These are phyloP conservation scores for Cynocephalus volans DNA, from an alignment of 2,113 vertebrate species.

Conservation along the genomic window DNA sequence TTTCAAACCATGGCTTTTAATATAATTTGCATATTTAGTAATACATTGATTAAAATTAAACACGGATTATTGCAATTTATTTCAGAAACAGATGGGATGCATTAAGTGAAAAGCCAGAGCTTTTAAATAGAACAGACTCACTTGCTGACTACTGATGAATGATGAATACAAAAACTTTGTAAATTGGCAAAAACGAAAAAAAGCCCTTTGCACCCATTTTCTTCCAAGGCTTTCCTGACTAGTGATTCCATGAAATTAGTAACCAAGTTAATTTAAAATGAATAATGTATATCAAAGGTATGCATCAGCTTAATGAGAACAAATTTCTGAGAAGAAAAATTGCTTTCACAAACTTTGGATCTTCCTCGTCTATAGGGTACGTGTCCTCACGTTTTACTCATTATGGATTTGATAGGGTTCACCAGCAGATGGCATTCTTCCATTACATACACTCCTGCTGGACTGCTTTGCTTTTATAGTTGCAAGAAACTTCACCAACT, in stretches of 20 bases:
- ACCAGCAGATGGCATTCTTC: constrained; percentile 90
- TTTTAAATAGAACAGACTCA: constrained; percentile 89
- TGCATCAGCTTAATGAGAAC: constrained; percentile 55
- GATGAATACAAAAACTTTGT: constrained; percentile 91
- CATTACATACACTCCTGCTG: constrained; percentile 78
- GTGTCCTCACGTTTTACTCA: constrained; percentile 10
- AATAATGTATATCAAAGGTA: constrained; percentile 68
- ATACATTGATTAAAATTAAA: constrained; percentile 95
- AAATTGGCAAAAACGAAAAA: constrained; percentile 80
- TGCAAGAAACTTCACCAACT: constrained; percentile 28
- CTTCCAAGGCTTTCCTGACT: constrained; percentile 74
- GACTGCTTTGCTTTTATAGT: rapidly evolving
- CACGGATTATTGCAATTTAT: constrained; percentile 94
- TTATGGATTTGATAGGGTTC: background rate
- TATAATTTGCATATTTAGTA: constrained; percentile 95
- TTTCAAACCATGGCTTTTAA: constrained; percentile 93
- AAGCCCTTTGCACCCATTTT: constrained; percentile 45
- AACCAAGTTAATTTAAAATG: constrained; percentile 81
- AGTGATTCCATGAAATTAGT: constrained; percentile 75
- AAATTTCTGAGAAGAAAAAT: constrained; percentile 35
- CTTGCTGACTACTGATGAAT: constrained; percentile 88
- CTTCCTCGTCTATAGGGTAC: background rate
- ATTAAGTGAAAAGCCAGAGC: constrained; percentile 90
- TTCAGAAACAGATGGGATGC: constrained; percentile 94
- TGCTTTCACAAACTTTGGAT: constrained; percentile 60